phyloP scores from a whole-genome alignment of 2,113 vertebrate species.

The Oostethus manadensis region DNA sequence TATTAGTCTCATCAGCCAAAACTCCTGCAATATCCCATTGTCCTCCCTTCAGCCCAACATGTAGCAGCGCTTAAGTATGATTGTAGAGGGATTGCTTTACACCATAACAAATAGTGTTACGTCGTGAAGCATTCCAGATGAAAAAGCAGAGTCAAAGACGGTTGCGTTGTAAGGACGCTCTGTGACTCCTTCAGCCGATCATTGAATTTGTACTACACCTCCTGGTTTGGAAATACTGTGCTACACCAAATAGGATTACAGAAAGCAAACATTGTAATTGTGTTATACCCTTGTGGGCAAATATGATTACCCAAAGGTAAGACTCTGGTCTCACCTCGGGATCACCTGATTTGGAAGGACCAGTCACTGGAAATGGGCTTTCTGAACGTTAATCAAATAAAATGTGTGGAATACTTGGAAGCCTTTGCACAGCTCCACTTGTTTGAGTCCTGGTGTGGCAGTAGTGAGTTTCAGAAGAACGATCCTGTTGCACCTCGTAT shows the following conservation, averaged over 20 bases:
- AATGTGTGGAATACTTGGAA: conserved; percentile 42
- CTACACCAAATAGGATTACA: neutral
- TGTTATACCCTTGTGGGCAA: too few relatives aligned
- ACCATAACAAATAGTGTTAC: conserved; percentile 25
- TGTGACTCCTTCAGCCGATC: too few relatives aligned
- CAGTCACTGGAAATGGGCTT: neutral
- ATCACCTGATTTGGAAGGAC: neutral
- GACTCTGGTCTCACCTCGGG: neutral
- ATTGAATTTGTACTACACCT: neutral
- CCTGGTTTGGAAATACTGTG: neutral
- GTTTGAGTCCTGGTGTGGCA: conserved; percentile 46
- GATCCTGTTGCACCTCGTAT: conserved; percentile 31
- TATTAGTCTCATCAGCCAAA: conserved; percentile 47
- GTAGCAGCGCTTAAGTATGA: conserved; percentile 53
- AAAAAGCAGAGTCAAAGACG: neutral
- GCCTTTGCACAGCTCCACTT: conserved; percentile 33
- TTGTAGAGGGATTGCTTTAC: conserved; percentile 10
- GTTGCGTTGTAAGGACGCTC: neutral
- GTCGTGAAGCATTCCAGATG: conserved; percentile 15
- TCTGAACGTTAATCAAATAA: conserved; percentile 23
- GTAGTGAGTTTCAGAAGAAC: conserved; percentile 53
- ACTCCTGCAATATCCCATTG: neutral
- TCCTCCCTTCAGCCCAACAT: conserved; percentile 6
- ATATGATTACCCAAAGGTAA: neutral
- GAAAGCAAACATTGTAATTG: neutral